Evolutionary conservation across 2,113 vertebrate genomes (phyloP).

Genomic region (Prionailurus bengalensis): DNA sequence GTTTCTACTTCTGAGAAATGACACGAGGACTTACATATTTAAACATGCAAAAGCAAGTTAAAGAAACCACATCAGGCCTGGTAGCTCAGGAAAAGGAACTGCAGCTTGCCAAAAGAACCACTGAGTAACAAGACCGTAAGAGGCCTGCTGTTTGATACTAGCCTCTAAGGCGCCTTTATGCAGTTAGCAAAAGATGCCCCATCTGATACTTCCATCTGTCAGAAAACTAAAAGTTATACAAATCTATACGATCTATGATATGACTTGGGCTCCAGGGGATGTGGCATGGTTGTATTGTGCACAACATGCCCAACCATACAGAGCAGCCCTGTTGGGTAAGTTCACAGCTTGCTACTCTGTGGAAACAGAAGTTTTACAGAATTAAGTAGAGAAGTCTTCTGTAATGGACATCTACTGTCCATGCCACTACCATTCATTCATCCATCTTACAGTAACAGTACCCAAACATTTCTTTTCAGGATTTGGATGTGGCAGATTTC

Average conservation of each 20-base stretch:
- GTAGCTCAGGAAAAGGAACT: not conserved
- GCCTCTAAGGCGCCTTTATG: not conserved
- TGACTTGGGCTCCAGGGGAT: not conserved
- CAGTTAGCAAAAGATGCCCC: not conserved
- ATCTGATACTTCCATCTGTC: not conserved
- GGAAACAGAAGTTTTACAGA: not conserved
- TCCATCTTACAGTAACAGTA: not conserved
- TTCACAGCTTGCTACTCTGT: not conserved
- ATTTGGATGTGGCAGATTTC: not conserved
- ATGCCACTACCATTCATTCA: not conserved
- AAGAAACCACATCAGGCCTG: not conserved
- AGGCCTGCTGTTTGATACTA: not conserved
- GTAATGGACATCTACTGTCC: not conserved
- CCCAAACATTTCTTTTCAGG: not conserved
- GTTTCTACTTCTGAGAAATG: conserved; percentile 32
- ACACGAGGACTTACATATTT: not conserved
- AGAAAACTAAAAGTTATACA: not conserved
- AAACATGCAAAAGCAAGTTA: not conserved
- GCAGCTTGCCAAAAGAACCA: not conserved
- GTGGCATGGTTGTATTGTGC: not conserved
- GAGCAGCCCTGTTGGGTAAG: not conserved
- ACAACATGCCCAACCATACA: not conserved
- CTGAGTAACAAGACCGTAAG: not conserved
- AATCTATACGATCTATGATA: not conserved
- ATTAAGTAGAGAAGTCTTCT: not conserved